Conservation (phyloP, 2,797 vertebrate species). For the Gymnothorax reevesii region DNA sequence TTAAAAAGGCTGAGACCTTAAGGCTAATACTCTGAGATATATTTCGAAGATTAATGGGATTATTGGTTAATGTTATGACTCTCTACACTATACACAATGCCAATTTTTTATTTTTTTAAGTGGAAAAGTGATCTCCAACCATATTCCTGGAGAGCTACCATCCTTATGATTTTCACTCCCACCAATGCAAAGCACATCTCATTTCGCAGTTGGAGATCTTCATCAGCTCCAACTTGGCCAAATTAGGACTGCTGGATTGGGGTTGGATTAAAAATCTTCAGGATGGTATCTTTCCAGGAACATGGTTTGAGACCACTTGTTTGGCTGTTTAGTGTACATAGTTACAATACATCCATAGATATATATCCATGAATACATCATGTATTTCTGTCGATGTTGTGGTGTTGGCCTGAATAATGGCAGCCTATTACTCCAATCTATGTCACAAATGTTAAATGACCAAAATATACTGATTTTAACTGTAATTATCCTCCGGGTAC, state of each 20-base stretch:
- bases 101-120: too few relatives aligned
- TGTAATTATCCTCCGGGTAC: not conserved
- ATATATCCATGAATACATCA: not conserved
- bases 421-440: not conserved
- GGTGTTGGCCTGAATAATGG: not conserved
- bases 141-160: too few relatives aligned
- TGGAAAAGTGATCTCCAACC: too few relatives aligned
- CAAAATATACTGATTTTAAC: not conserved
- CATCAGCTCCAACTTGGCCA: too few relatives aligned
- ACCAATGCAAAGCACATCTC: too few relatives aligned
- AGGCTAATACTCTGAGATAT: constrained; percentile 12
- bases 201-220: too few relatives aligned
- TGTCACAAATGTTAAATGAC: not conserved
- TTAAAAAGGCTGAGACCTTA: constrained; percentile 5
- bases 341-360: not conserved
- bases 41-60: not conserved
- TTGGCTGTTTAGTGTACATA: not conserved
- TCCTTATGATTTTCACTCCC: too few relatives aligned
- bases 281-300: too few relatives aligned
- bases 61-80: constrained; percentile 4
- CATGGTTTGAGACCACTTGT: not conserved
- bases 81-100: not conserved
- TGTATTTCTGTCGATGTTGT: not conserved
- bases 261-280: too few relatives aligned
- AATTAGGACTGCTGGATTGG: too few relatives aligned